Base-by-base conservation (phyloP, 2,797 vertebrate genomes). In the Decapterus maruadsi region DNA sequence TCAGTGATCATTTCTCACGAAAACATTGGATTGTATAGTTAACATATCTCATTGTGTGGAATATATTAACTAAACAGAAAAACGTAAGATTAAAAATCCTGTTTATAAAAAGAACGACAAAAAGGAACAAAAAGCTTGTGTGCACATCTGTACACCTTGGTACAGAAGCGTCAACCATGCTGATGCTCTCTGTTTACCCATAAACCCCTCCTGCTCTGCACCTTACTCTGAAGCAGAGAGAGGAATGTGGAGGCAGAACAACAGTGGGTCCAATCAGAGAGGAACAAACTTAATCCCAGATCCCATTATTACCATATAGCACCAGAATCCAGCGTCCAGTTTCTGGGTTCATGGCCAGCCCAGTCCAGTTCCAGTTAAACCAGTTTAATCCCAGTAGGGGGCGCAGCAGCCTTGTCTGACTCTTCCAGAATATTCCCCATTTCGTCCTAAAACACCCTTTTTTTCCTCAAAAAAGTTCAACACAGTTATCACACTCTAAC, bases 361-460 rank as follows among this genome's bases (percentile, higher is more conserved):
- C 87, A 89, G 91, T 91, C 75, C 78, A 80, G 75, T 53, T 81
- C 91, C 91, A 93, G 90, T 92, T 70, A 14, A 83, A 91, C 90
- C 88, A 92, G 91, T 92, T 80, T 55, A 54, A 78, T 91, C 91
- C 93, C 92, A 93, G 90, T 90, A 94, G 93, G 86, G 91, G 92
- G 92, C 89, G 90, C 82, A 89, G 87, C 83, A 87, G 75, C 73
- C 76, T 82, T 87, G 83, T 45, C 45, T 74, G 79, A 29, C 45
- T 73, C 19, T 61, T 81, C 68, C 53, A 70, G 19, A 87, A 77
- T 34, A 60, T 67, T 78, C 68, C 51, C 19, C 22, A 34, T 48
- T 78, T 78, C 53, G 53, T 65, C 48, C 16, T n/a, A 71, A 87
- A 84, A 77, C 8, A 2, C 8, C 12, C 51, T 43, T 72, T 67